Evolutionary conservation across 2,113 vertebrate species (phyloP), one percentile per base, ranked within the genome.

Genomic region (Morone saxatilis): DNA sequence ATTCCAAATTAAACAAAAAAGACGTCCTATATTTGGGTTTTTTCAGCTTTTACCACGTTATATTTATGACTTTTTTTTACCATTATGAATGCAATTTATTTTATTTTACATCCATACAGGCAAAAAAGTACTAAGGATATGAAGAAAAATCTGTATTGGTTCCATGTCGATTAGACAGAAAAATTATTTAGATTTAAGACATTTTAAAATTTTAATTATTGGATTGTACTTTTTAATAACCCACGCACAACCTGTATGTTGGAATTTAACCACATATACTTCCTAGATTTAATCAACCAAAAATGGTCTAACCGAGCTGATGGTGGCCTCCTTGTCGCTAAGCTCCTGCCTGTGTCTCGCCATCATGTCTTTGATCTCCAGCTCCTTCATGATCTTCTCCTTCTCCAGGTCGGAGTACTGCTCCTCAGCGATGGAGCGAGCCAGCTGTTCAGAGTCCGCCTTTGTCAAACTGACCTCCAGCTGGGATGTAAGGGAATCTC

Each of bases 371-470:
- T 98, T 98, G 79, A 99, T 97, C 94, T 99, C 98, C 84, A 99
- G 94, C 86, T 99, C 98, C 89, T 99, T 99, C 96, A 99, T 99
- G 85, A 99, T 99, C 91, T 99, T 99, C 91, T 99, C 98, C 93
- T 99, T 98, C 92, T 99, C 97, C 94, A 99, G 91, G 77, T 97
- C 96, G 0, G 97, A 98, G 88, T 97, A 99, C 72, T 99, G 98
- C 20, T 99, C 97, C 90, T 99, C 98, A 25, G 96, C 97, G 80
- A 99, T 97, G 84, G 97, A 98, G 76, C 98, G 98, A 4, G 98
- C 97, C 93, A 99, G 93, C 78, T 97, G 97, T 82, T 98, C 98
- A 0, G 98, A 97, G 86, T 99, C 98, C 0, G 97, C 97, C 91
- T 98, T 99, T 22, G 97, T 99, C 92, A 99, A 89, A 66, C 97